Conservation (phyloP, 2,888 invertebrate species). For the Steromphala cineraria region DNA sequence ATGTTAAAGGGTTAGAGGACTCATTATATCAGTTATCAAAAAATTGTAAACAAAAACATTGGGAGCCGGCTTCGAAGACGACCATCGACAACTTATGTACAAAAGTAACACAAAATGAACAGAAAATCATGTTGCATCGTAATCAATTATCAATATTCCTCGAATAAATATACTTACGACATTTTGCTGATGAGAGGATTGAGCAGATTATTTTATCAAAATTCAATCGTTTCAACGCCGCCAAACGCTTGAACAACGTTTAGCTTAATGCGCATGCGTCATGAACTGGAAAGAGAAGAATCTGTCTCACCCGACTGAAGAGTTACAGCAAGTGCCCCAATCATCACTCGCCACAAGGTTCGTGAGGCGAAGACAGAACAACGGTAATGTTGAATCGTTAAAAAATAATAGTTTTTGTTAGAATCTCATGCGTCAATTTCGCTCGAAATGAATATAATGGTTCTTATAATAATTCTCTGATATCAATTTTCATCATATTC, state of each 20-base stretch:
- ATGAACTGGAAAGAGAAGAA: background rate
- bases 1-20: too few species aligned
- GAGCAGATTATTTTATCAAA: background rate
- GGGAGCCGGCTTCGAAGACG: background rate
- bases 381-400: too few species aligned
- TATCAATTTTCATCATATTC: background rate
- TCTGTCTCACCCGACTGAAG: background rate
- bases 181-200: background rate
- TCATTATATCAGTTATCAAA: background rate
- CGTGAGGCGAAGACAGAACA: background rate
- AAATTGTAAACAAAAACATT: constrained; percentile 9
- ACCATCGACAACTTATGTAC: background rate
- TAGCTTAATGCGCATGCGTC: background rate
- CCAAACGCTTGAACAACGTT: constrained; percentile 12
- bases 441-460: background rate
- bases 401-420: too few species aligned
- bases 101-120: background rate
- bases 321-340: constrained; percentile 6
- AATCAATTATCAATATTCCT: background rate
- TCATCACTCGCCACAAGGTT: background rate
- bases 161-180: constrained; percentile 9
- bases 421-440: too few species aligned
- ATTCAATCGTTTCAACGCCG: background rate
- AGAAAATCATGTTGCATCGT: background rate
- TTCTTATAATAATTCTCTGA: too few species aligned